phyloP scores from a whole-genome alignment of 2,888 invertebrate species.

The Synanthedon formicaeformis region DNA sequence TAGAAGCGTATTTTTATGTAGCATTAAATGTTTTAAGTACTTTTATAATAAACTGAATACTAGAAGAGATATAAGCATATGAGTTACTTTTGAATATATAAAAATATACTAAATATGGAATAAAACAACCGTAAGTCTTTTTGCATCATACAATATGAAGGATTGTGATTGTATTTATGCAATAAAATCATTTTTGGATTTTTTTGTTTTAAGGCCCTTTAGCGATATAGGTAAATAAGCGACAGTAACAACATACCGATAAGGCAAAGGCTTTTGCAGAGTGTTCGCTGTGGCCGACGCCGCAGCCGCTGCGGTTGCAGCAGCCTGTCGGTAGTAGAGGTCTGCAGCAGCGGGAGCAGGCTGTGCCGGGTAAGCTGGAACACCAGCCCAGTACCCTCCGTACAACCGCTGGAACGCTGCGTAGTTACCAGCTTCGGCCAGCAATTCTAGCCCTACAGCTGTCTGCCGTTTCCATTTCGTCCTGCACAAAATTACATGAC shows the following conservation, averaged over 20 bases:
- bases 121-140: no score
- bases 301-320: conserved; percentile 77
- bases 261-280: conserved; percentile 89
- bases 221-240: no score
- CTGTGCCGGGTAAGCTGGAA: conserved; percentile 76
- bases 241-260: conserved; percentile 49
- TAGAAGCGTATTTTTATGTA: no score
- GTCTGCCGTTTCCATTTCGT: conserved; percentile 99
- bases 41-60: no score
- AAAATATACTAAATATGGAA: no score
- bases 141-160: no score
- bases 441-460: conserved; percentile 94
- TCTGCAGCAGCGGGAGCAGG: conserved; percentile 79
- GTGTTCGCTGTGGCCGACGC: conserved; percentile 74
- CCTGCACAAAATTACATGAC: conserved; percentile 59
- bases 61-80: no score
- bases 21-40: no score
- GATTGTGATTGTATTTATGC: no score
- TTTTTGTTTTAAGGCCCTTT: no score
- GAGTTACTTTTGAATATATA: no score
- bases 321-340: conserved; percentile 85
- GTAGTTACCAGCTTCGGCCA: conserved; percentile 97
- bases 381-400: conserved; percentile 80
- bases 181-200: no score
- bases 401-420: conserved; percentile 98